Evolutionary conservation across 2,888 invertebrate genomes (phyloP).

Genomic region (Caradrina clavipalpis): DNA sequence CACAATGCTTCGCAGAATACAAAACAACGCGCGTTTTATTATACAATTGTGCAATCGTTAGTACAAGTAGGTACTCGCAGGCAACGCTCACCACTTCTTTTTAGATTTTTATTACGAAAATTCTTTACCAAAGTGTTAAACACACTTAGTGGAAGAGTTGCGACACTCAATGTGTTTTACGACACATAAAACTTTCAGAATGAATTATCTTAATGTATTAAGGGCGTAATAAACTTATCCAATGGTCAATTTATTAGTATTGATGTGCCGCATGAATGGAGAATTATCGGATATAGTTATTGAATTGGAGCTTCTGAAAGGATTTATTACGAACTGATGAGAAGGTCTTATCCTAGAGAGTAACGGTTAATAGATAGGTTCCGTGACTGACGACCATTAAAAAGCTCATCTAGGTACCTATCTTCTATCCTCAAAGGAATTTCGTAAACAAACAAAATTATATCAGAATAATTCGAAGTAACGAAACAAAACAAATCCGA

Average conservation of each 20-base stretch:
- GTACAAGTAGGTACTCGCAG: conserved; percentile 10
- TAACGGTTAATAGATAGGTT: conserved; percentile 17
- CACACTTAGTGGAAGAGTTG: conserved; percentile 42
- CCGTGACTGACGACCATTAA: conserved; percentile 13
- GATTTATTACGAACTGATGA: conserved; percentile 12
- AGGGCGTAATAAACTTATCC: conserved; percentile 48
- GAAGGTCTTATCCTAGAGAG: background rate
- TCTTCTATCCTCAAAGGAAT: conserved; percentile 44
- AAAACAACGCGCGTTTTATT: conserved; percentile 27
- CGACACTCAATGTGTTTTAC: conserved; percentile 54
- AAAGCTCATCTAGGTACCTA: background rate
- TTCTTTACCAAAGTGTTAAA: conserved; percentile 37
- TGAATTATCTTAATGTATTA: conserved; percentile 45
- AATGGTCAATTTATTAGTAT: conserved; percentile 37
- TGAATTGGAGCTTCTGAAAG: conserved; percentile 18
- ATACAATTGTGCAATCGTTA: conserved; percentile 26
- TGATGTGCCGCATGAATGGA: conserved; percentile 17
- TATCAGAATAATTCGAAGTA: conserved; percentile 57
- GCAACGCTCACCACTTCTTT: conserved; percentile 9
- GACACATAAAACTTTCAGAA: conserved; percentile 49
- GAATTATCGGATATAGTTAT: conserved; percentile 19
- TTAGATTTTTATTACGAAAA: conserved; percentile 25
- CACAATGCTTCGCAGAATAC: conserved; percentile 26
- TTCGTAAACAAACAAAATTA: conserved; percentile 54
- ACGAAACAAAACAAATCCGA: conserved; percentile 63